Base-by-base conservation (phyloP, 2,797 vertebrate genomes). In the Adelosebastes latens region DNA sequence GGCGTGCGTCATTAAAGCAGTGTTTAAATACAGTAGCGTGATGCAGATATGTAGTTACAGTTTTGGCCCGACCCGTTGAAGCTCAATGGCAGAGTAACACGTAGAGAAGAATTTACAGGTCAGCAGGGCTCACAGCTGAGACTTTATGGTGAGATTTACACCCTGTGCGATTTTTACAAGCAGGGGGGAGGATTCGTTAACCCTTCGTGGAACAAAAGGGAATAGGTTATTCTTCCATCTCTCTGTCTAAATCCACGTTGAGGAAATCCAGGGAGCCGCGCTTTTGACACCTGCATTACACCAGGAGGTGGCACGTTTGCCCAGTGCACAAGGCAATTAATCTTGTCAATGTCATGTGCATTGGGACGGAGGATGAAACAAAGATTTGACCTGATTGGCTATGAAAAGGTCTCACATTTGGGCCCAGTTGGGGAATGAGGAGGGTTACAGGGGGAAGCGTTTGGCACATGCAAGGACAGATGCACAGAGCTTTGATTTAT, bases 401-500 rank as follows among this genome's bases (percentile, higher is more conserved):
- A 74, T 89, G 93, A 92, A 92, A 93, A 92, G 92, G 94, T 95
- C 93, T 93, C 89, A 86, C 88, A 89, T 93, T 93, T 85, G 85
- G 89, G 88, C 87, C 88, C 91, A 83, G 92, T 76, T 88, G 92
- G 92, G 93, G 46, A 52, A 88, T 71, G 81, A 81, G 78, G 86
- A 84, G 89, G 83, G 90, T 86, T 88, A 92, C 89, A 87, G 81
- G 82, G 86, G 90, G 88, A 92, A 92, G 81, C 42, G 63, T 92
- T 94, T 93, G 92, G 92, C 93, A 87, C 91, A 84, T 82, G 77
- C 88, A 89, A 90, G 91, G 94, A 95, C 94, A 94, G 94, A 94
- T 94, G 93, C 93, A 92, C 87, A 70, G 83, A 86, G 90, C 88
- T 92, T 93, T 96, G 94, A 96, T 96, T 96, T 96, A 96, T 95